Base-by-base conservation (phyloP, 1,140 invertebrate genomes). In the Harpegnathos saltator region DNA sequence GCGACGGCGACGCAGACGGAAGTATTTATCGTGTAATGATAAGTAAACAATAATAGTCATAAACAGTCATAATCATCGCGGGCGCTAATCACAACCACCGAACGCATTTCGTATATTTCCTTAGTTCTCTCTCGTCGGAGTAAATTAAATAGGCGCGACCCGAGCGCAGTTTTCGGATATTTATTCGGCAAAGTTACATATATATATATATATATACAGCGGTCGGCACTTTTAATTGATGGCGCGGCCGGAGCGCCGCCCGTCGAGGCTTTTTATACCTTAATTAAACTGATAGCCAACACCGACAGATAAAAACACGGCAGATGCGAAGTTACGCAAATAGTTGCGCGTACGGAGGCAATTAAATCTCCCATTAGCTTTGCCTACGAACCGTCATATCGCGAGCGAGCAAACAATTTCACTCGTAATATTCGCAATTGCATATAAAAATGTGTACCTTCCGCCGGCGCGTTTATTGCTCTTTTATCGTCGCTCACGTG, bases 301-400 rank as follows among this genome's bases (percentile, higher is more conserved):
- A 19, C 22, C 17, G 26, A 15, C 38, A 44, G 38, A 44, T 66
- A 66, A 66, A 77, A 65, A 65, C n/a, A n/a, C 73, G 33, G 24
- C 26, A 2, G 3, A 19, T 19, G n/a, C 44, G 5, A 77, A 65
- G 48, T 77, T 77, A 24, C 11, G 61, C 15, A 62, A 77, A 77
- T 66, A 77, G 74, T 56, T 52, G 17, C 26, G 19, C 29, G 15
- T 61, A 33, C 0, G 19, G n/a, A 44, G 29, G 48, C 74, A 77
- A 77, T 66, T 66, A 66, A 66, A 44, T 54, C 74, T 77, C 29
- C 74, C 48, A 77, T 66, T 65, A 77, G 61, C 26, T 77, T 77
- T 66, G 48, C 48, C 74, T 66, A 77, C 74, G 26, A 62, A 75
- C 24, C 72, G 19, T 56, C 61, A 56, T 77, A 54, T 54, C 73